A percentile compares a stretch with the other conserved stretches of the same genome.
These are phyloP conservation scores for Thaumatotibia leucotreta DNA, from an alignment of 1,140 invertebrate genomes.

Conservation along the genomic window DNA sequence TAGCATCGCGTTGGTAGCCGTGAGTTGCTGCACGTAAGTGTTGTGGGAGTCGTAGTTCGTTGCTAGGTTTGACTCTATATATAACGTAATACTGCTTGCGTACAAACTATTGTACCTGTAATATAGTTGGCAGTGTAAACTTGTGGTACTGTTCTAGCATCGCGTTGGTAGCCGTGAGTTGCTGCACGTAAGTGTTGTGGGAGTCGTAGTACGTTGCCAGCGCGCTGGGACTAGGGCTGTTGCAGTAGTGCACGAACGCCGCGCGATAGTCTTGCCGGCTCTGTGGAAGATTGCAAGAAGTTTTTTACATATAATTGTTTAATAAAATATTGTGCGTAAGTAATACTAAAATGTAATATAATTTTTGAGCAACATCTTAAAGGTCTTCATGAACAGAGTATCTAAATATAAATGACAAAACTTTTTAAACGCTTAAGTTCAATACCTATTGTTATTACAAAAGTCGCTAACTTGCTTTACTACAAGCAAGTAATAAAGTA, in stretches of 20 bases:
- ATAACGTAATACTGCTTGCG: no score
- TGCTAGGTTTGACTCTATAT: no score
- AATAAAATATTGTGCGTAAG: no score
- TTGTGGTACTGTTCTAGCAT: constrained; percentile 86
- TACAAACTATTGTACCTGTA: constrained; percentile 87
- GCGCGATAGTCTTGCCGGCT: constrained; percentile 91
- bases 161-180: constrained; percentile 93
- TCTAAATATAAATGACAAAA: no score
- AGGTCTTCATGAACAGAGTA: no score
- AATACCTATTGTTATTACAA: no score
- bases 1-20: constrained; percentile 93
- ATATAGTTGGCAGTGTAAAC: constrained; percentile 85
- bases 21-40: constrained; percentile 93
- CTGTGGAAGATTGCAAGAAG: constrained; percentile 68
- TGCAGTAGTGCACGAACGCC: constrained; percentile 86
- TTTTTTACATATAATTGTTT: background rate
- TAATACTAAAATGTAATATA: no score
- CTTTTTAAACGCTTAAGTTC: no score
- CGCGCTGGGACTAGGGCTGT: constrained; percentile 80
- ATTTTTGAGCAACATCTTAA: no score
- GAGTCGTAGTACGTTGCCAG: constrained; percentile 90
- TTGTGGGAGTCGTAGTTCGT: constrained; percentile 96
- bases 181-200: constrained; percentile 96
- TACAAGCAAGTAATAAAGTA: no score
- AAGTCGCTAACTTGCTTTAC: no score